Conservation (phyloP, 1,140 invertebrate genomes). For the Musca domestica region DNA sequence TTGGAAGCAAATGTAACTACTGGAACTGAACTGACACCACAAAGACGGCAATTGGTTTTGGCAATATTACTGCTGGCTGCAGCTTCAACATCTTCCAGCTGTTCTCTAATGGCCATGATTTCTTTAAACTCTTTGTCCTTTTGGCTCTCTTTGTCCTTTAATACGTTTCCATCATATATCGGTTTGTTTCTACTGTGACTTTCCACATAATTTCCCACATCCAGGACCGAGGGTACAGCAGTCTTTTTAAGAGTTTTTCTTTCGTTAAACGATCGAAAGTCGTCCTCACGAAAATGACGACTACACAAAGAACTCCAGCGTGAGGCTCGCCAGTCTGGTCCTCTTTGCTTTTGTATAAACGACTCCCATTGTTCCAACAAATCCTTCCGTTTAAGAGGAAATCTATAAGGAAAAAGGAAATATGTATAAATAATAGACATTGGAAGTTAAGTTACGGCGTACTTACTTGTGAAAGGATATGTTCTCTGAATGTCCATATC, state of each 20-base stretch:
- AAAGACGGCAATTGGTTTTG: conserved; percentile 42
- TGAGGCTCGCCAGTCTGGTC: conserved; percentile 43
- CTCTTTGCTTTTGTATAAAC: conserved; percentile 38
- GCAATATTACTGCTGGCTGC: not conserved
- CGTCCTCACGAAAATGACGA: conserved; percentile 41
- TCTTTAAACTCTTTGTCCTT: conserved; percentile 9
- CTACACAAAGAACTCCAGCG: conserved; percentile 50
- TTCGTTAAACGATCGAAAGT: conserved; percentile 43
- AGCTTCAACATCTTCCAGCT: not conserved
- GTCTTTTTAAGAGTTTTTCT: conserved; percentile 45
- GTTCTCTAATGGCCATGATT: not conserved
- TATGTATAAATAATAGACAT: not conserved
- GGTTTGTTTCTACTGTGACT: not conserved
- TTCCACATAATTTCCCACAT: not conserved
- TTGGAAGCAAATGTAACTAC: conserved; percentile 45
- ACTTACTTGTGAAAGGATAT: conserved; percentile 49
- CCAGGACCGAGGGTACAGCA: conserved; percentile 39
- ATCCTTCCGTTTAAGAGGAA: conserved; percentile 45
- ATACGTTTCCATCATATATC: not conserved
- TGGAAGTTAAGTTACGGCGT: not conserved
- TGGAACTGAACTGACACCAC: conserved; percentile 32
- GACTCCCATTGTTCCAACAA: conserved; percentile 45
- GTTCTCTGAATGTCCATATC: conserved; percentile 47
- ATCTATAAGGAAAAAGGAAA: conserved; percentile 32
- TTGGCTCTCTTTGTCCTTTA: not conserved